Percentiles rank a stretch among this genome's conserved stretches.
phyloP scores from a whole-genome alignment of 2,113 vertebrate genomes.

The Caranx ignobilis region DNA sequence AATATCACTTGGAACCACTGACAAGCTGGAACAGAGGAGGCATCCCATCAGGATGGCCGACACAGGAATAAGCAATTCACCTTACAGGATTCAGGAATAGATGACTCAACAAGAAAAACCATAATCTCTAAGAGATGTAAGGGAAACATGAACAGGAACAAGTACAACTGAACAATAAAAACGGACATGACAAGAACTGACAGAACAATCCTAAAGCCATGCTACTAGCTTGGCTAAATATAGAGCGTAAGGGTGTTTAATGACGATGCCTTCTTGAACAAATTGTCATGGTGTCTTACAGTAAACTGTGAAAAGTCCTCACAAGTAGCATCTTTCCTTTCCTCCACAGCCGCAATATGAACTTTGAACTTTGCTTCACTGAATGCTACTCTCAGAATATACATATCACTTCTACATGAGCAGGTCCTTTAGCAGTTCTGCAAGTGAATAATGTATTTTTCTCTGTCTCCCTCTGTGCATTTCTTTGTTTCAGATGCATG shows the following conservation, averaged over 20 bases:
- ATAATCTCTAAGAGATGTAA: no score
- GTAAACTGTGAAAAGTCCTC: neutral
- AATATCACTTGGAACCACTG: no score
- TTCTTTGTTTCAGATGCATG: slow-evolving; percentile 51
- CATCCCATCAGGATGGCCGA: no score
- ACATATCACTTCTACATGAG: neutral
- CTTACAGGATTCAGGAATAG: no score
- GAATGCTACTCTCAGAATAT: neutral
- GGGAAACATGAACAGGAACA: no score
- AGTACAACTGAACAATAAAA: no score
- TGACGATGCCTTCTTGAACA: neutral
- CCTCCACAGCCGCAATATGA: neutral
- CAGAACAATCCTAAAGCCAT: no score
- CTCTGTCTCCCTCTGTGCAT: slow-evolving; percentile 22
- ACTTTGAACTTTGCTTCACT: slow-evolving; percentile 9
- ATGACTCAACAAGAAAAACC: no score
- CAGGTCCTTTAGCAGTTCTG: neutral
- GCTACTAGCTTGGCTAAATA: neutral
- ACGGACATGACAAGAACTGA: neutral
- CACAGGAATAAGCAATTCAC: no score
- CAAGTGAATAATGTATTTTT: slow-evolving; percentile 6
- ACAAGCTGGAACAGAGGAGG: no score
- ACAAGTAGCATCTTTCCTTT: neutral
- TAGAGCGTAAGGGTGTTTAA: neutral
- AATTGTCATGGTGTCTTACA: neutral